These are phyloP conservation scores for Hypomecis atomaria DNA, from an alignment of 2,888 invertebrate genomes.

Conservation along the genomic window DNA sequence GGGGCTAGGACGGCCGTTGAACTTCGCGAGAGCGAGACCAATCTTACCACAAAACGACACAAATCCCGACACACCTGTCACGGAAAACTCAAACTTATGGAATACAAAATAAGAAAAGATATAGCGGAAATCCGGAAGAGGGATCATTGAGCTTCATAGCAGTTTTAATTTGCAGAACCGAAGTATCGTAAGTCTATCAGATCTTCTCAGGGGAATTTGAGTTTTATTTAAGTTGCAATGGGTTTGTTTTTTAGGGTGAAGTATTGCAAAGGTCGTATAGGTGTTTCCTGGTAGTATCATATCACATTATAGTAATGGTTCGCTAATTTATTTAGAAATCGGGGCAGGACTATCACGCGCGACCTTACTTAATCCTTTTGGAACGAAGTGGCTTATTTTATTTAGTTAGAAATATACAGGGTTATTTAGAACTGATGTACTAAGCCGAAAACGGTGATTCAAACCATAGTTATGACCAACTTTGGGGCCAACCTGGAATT, in stretches of 20 bases:
- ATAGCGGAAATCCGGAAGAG: conserved; percentile 59
- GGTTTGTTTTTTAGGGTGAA: conserved; percentile 42
- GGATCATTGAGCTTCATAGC: conserved; percentile 81
- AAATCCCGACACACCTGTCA: conserved; percentile 46
- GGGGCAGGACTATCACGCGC: conserved; percentile 68
- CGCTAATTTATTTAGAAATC: conserved; percentile 78
- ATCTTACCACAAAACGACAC: conserved; percentile 50
- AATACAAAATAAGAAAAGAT: conserved; percentile 47
- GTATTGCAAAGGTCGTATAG: conserved; percentile 61
- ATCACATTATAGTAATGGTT: conserved; percentile 75
- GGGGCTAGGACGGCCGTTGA: conserved; percentile 81
- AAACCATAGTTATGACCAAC: too few relatives aligned
- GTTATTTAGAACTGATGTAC: neutral
- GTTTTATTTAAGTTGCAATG: conserved; percentile 37
- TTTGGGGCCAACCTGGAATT: too few relatives aligned
- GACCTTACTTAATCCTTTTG: conserved; percentile 35
- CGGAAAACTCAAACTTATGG: conserved; percentile 52
- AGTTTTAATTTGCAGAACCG: conserved; percentile 60
- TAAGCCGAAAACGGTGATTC: too few relatives aligned
- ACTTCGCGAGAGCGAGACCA: conserved; percentile 62
- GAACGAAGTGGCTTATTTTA: conserved; percentile 26
- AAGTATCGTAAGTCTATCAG: conserved; percentile 55
- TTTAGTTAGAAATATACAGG: conserved; percentile 35
- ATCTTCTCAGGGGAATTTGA: conserved; percentile 37
- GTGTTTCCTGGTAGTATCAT: conserved; percentile 78